Evolutionary conservation across 2,888 invertebrate species (phyloP).

Genomic region (Drosophila anomelani): DNA sequence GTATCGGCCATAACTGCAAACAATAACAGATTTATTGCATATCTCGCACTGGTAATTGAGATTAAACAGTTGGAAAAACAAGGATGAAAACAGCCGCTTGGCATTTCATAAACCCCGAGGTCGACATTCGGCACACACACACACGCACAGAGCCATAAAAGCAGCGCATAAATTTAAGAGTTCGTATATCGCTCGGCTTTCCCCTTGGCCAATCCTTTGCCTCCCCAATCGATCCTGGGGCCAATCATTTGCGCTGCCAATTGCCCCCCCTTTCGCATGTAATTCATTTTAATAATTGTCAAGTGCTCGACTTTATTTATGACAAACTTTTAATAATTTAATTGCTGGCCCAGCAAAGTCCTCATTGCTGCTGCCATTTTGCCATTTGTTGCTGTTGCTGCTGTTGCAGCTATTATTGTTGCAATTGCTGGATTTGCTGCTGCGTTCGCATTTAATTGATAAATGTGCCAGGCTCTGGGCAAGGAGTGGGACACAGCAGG

Average conservation of each 20-base stretch:
- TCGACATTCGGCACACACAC: constrained; percentile 22
- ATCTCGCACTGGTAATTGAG: constrained; percentile 80
- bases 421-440: constrained; percentile 68
- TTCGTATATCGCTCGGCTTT: constrained; percentile 61
- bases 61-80: constrained; percentile 77
- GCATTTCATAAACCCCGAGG: constrained; percentile 67
- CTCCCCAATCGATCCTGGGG: constrained; percentile 40
- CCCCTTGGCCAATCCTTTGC: constrained; percentile 19
- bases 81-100: constrained; percentile 68
- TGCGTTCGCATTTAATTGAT: constrained; percentile 79
- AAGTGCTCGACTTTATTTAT: constrained; percentile 74
- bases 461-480: constrained; percentile 56
- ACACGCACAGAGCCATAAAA: constrained; percentile 28
- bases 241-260: constrained; percentile 55
- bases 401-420: constrained; percentile 41
- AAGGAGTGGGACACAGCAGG: constrained; percentile 3
- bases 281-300: constrained; percentile 79
- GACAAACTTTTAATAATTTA: constrained; percentile 78
- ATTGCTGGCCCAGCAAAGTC: constrained; percentile 58
- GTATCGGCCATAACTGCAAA: constrained; percentile 56
- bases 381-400: constrained; percentile 10
- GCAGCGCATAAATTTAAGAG: constrained; percentile 71
- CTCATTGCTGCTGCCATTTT: constrained; percentile 23
- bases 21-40: constrained; percentile 81
- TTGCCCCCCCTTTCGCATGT: constrained; percentile 53